These are phyloP conservation scores for Proctacanthus coquilletti DNA, from an alignment of 1,140 invertebrate genomes.

Conservation along the genomic window DNA sequence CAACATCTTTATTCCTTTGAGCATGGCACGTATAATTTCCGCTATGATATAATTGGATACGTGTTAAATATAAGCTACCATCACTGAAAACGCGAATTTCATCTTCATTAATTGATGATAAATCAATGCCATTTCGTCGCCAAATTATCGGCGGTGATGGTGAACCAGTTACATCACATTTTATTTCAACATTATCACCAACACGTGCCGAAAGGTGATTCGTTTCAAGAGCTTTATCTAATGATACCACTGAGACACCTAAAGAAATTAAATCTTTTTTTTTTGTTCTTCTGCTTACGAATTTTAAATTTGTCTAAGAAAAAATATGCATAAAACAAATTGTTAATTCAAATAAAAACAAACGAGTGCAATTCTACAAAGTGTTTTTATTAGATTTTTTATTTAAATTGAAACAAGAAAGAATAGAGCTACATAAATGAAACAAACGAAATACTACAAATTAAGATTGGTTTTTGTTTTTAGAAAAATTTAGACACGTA, in stretches of 20 bases:
- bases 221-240: slow-evolving; percentile 57
- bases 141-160: slow-evolving; percentile 57
- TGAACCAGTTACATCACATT: slow-evolving; percentile 58
- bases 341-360: slow-evolving; percentile 4
- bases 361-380: no score
- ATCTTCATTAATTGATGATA: slow-evolving; percentile 46
- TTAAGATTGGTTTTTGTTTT: no score
- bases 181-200: slow-evolving; percentile 65
- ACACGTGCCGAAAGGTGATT: slow-evolving; percentile 51
- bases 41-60: slow-evolving; percentile 57
- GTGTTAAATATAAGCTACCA: slow-evolving; percentile 58
- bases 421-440: no score
- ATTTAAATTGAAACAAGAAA: no score
- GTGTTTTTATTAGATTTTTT: no score
- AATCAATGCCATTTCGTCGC: slow-evolving; percentile 50
- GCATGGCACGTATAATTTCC: slow-evolving; percentile 73
- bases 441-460: no score
- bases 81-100: slow-evolving; percentile 53
- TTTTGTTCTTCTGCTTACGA: no score
- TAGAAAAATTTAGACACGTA: slow-evolving; percentile 30
- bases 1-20: slow-evolving; percentile 52
- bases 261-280: slow-evolving; percentile 5
- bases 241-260: slow-evolving; percentile 56
- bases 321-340: slow-evolving; percentile 5
- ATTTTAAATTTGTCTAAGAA: neutral